phyloP scores from a whole-genome alignment of 2,797 vertebrate genomes.

The Bryconaethiops microstoma region DNA sequence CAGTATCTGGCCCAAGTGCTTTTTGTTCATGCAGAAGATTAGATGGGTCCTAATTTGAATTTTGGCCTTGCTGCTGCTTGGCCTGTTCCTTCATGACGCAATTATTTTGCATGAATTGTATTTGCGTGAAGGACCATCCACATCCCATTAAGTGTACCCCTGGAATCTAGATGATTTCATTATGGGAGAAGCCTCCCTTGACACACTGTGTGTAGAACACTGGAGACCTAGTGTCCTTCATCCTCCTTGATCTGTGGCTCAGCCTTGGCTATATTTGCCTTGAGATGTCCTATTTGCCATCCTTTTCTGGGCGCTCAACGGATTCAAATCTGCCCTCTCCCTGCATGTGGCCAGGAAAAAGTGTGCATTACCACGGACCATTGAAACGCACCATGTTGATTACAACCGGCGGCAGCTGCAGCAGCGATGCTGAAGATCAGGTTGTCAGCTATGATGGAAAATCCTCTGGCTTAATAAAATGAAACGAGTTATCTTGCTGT shows the following conservation, averaged over 20 bases:
- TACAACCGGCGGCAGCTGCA: slow-evolving; percentile 58
- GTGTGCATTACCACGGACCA: background rate
- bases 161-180: background rate
- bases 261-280: background rate
- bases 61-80: background rate
- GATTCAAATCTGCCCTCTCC: background rate
- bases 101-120: background rate
- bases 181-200: background rate
- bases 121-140: background rate
- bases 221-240: background rate
- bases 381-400: slow-evolving; percentile 28
- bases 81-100: background rate
- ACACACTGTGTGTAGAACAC: background rate
- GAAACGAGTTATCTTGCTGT: slow-evolving; percentile 77
- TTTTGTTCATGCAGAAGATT: background rate
- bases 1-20: background rate
- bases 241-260: too few relatives aligned
- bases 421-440: slow-evolving; percentile 50
- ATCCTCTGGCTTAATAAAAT: slow-evolving; percentile 74
- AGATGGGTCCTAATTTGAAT: background rate
- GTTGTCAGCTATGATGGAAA: slow-evolving; percentile 71
- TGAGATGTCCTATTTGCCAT: background rate
- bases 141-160: background rate
- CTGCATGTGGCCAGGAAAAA: background rate
- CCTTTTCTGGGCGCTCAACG: background rate